Percentiles rank a stretch among this genome's conserved stretches.
Evolutionary conservation across 2,888 invertebrate genomes (phyloP).

Genomic region (Eledona agricola): DNA sequence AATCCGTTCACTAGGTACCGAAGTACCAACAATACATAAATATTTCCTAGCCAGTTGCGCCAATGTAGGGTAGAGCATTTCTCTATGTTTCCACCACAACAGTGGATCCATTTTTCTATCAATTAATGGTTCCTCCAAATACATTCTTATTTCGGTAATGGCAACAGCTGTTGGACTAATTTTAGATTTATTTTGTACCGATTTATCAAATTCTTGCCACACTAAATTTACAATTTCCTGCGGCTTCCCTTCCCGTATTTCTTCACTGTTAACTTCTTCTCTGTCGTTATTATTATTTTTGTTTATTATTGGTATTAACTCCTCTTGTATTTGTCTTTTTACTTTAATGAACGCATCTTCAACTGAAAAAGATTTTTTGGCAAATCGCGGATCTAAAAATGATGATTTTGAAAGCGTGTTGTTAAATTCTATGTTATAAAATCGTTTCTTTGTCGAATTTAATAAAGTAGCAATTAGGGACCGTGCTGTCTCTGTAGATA

Average conservation of each 20-base stretch:
- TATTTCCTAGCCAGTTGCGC: conserved; percentile 13
- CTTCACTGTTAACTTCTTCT: no score
- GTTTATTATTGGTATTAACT: background rate
- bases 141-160: conserved; percentile 13
- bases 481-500: no score
- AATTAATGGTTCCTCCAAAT: conserved; percentile 9
- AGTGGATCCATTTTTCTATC: background rate
- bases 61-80: conserved; percentile 8
- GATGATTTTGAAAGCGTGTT: conserved; percentile 30
- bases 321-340: conserved; percentile 18
- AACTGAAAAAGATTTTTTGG: conserved; percentile 25
- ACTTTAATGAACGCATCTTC: conserved; percentile 25
- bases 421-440: conserved; percentile 23
- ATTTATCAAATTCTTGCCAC: conserved; percentile 25
- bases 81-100: conserved; percentile 17
- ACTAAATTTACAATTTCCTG: no score
- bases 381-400: conserved; percentile 37
- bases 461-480: no score
- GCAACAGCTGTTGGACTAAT: conserved; percentile 10
- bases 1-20: no score
- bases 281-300: background rate
- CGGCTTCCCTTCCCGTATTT: no score
- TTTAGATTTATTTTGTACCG: background rate
- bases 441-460: no score
- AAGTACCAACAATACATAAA: conserved; percentile 12